Percentiles rank a stretch among this genome's conserved stretches.
Conservation (phyloP, 2,113 vertebrate species). For the Piprites chloris region DNA sequence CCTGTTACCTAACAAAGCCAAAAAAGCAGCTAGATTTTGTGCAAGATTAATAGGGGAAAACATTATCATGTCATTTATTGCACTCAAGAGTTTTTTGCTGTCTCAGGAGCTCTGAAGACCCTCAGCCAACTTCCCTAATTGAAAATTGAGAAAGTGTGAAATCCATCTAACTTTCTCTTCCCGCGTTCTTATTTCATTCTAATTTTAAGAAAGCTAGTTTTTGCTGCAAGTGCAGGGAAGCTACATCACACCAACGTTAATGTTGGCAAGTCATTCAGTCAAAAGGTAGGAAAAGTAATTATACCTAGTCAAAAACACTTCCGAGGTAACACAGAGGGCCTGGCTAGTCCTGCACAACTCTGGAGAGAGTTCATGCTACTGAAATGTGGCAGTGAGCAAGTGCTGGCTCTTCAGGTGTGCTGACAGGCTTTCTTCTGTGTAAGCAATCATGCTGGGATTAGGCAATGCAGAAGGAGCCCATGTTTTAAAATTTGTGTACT, state of each 20-base stretch:
- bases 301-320: not conserved
- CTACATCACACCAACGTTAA: not conserved
- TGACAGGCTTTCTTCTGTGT: not conserved
- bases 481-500: not conserved
- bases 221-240: not conserved
- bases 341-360: not conserved
- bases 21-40: not conserved
- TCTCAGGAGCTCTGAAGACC: slow-evolving; percentile 49
- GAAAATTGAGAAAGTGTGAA: slow-evolving; percentile 32
- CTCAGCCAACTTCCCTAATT: slow-evolving; percentile 38
- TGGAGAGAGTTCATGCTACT: not conserved
- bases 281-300: not conserved
- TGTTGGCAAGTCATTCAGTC: not conserved
- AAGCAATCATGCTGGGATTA: not conserved
- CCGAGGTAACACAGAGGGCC: not conserved
- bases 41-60: slow-evolving; percentile 57
- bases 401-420: not conserved
- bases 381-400: not conserved
- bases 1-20: not conserved
- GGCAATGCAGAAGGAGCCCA: not conserved
- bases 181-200: not conserved
- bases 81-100: slow-evolving; percentile 58
- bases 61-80: slow-evolving; percentile 53
- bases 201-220: not conserved
- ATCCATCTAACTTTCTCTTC: not conserved